Base-by-base conservation (phyloP, 2,888 invertebrate species). In the Dermolepida albohirtum region DNA sequence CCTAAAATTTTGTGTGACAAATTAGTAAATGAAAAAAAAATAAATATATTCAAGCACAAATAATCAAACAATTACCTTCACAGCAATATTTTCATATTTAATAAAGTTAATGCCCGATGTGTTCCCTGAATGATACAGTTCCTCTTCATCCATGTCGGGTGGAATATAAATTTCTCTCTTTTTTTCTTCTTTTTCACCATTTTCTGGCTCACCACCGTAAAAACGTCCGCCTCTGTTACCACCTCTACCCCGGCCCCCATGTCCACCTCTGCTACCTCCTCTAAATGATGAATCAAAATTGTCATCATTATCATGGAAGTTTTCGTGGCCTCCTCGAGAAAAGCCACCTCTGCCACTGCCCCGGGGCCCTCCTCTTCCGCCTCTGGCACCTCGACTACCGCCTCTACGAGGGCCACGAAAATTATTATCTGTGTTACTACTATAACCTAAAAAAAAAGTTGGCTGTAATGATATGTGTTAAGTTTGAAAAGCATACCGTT, bases 81-180 rank as follows among this genome's bases (percentile, higher is more conserved):
- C 93, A 65, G 93, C 90, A 71, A 98, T 97, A 34, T 91, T 88
- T 70, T 97, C 94, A 68, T 92, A 96, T 78, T 96, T 95, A 67
- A 91, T 89, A 82, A 97, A 98, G 82, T 99, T 98, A 47, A 96
- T 96, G 0, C 98, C 98, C 0, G 90, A 89, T 11, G 88, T 85
- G 10, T 92, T 91, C 0, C 89, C 89, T 59, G 86, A 86, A 57
- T 87, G 87, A 75, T 92, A 94, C 41, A 94, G 86, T 68, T 89
- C 89, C 0, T 85, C 84, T 64, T 92, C 94, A 67, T 93, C 90
- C 0, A 87, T 87, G 50, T 94, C 94, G 0, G 91, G 90, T 0
- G 96, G 95, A 52, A 91, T 86, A 75, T 92, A 92, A 22, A 86
- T 84, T 69, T 89, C 89, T 1, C 89, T 85, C 51, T 89, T 87